These are phyloP conservation scores for Drosophila trapezifrons DNA, from an alignment of 1,140 invertebrate species.

Conservation along the genomic window DNA sequence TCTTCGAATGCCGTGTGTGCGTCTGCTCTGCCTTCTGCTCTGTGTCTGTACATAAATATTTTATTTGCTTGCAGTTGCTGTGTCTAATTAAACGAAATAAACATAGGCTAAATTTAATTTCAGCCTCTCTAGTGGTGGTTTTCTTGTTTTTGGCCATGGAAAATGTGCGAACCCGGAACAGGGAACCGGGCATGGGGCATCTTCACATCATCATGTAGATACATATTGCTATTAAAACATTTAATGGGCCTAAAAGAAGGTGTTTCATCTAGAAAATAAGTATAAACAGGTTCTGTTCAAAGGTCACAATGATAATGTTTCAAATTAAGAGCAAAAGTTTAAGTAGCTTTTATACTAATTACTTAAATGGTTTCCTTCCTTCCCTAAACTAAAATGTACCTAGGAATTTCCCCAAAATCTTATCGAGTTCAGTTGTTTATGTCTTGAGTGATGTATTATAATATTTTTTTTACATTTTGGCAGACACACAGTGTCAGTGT, in stretches of 20 bases:
- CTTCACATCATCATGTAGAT: slow-evolving; percentile 21
- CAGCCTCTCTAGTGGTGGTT: slow-evolving; percentile 62
- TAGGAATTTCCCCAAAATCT: neutral
- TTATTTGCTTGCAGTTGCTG: slow-evolving; percentile 75
- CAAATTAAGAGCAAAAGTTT: too few species aligned
- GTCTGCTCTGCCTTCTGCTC: slow-evolving; percentile 15
- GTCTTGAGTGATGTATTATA: neutral
- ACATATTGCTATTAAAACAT: slow-evolving; percentile 25
- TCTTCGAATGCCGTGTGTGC: slow-evolving; percentile 25
- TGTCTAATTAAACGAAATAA: slow-evolving; percentile 81
- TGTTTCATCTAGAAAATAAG: neutral
- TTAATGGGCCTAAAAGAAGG: slow-evolving; percentile 9
- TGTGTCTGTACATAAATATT: slow-evolving; percentile 75
- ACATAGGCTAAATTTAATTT: slow-evolving; percentile 78
- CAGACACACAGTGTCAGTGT: slow-evolving; percentile 16
- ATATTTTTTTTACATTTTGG: slow-evolving; percentile 8
- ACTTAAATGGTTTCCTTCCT: too few species aligned
- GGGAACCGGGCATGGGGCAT: slow-evolving; percentile 1
- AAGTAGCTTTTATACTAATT: too few species aligned
- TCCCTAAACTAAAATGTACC: neutral
- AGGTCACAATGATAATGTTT: too few species aligned
- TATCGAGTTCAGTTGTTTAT: slow-evolving; percentile 4
- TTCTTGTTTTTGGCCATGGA: slow-evolving; percentile 42
- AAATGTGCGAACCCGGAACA: slow-evolving; percentile 44
- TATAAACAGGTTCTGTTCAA: too few species aligned